phyloP scores from a whole-genome alignment of 1,140 invertebrate genomes.

The Orius laevigatus region DNA sequence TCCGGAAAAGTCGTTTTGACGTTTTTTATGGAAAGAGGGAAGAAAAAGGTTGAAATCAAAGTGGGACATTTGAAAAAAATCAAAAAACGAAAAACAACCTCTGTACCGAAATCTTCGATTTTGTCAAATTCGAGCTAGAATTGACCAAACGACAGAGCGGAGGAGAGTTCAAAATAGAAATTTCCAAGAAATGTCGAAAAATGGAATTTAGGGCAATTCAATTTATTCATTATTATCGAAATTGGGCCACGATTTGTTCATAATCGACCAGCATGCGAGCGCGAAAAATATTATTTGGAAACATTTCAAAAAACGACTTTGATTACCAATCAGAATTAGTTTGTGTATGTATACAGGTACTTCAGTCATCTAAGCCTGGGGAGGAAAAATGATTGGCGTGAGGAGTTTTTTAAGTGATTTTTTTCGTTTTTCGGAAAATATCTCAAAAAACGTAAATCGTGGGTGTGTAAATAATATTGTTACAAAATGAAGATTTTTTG shows the following conservation, averaged over 20 bases:
- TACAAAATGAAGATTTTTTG: too few relatives aligned
- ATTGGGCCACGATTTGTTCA: slow-evolving; percentile 78
- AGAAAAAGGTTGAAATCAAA: not conserved
- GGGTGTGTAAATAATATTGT: too few relatives aligned
- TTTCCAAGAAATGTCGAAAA: slow-evolving; percentile 36
- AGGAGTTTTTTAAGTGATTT: too few relatives aligned
- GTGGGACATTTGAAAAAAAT: not conserved
- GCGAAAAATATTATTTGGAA: slow-evolving; percentile 98
- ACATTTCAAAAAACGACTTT: slow-evolving; percentile 64
- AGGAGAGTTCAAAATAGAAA: slow-evolving; percentile 54
- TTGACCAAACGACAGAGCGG: slow-evolving; percentile 64
- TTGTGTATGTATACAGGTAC: slow-evolving; percentile 44
- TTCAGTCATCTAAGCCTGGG: too few relatives aligned
- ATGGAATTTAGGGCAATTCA: slow-evolving; percentile 91
- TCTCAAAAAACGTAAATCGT: too few relatives aligned
- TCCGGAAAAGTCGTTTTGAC: too few relatives aligned
- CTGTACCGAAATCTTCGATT: not conserved
- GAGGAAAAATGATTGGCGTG: too few relatives aligned
- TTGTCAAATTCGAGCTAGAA: slow-evolving; percentile 65
- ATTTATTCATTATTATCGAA: slow-evolving; percentile 90
- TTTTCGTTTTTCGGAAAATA: too few relatives aligned
- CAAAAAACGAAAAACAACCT: not conserved
- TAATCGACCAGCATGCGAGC: slow-evolving; percentile 95
- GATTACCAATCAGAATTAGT: slow-evolving; percentile 68
- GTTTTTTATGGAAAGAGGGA: too few relatives aligned